Percentiles rank a stretch among this genome's conserved stretches.
Evolutionary conservation across 92 coral and sea anemone species (phyloP).

Genomic region (Phymanthus crucifer): DNA sequence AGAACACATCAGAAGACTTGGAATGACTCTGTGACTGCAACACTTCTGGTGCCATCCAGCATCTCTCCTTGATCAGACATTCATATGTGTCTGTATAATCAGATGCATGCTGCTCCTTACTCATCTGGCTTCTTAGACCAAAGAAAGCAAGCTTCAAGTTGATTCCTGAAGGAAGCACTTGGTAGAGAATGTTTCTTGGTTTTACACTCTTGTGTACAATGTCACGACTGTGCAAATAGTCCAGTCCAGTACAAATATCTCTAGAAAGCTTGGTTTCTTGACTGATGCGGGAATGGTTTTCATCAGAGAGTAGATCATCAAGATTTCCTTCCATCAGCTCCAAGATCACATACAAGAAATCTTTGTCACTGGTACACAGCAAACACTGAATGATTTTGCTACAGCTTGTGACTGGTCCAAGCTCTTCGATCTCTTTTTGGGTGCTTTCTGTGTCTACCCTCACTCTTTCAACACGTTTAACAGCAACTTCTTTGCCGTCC

Average conservation of each 20-base stretch:
- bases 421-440: slow-evolving; percentile 35
- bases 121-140: slow-evolving; percentile 32
- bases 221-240: slow-evolving; percentile 21
- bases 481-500: slow-evolving; percentile 59
- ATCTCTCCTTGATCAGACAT: not conserved
- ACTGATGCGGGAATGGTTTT: not conserved
- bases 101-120: not conserved
- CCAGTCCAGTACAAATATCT: slow-evolving; percentile 20
- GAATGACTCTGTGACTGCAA: not conserved
- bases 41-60: slow-evolving; percentile 1
- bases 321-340: slow-evolving; percentile 50
- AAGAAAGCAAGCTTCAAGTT: slow-evolving; percentile 36
- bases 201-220: slow-evolving; percentile 48
- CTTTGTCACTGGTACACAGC: slow-evolving; percentile 8
- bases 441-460: not conserved
- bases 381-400: slow-evolving; percentile 29
- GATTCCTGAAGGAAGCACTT: slow-evolving; percentile 2
- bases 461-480: slow-evolving; percentile 46
- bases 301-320: slow-evolving; percentile 11
- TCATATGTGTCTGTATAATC: not conserved
- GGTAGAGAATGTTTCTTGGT: slow-evolving; percentile 50
- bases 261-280: slow-evolving; percentile 16
- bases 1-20: slow-evolving; percentile 38
- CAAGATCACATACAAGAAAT: slow-evolving; percentile 44
- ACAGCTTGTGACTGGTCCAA: slow-evolving; percentile 27